A percentile compares a stretch with the other conserved stretches of the same genome.
Conservation (phyloP, 2,888 invertebrate species). For the Rotaria magnacalcarata region DNA sequence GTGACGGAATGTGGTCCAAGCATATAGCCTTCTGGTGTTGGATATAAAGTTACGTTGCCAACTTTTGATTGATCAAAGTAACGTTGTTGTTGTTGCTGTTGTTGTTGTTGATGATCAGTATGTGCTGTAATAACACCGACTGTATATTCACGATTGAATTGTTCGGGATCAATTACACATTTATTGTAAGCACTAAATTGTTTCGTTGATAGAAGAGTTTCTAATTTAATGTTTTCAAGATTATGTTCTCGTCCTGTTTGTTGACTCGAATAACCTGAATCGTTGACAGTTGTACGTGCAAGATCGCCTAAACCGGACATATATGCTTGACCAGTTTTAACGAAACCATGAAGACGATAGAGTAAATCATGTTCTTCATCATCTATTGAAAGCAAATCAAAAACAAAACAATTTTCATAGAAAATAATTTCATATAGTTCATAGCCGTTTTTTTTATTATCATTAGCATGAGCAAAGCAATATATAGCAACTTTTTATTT, state of each 20-base stretch:
- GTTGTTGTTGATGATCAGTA: not conserved
- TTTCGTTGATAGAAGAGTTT: constrained; percentile 1
- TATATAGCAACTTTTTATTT: not conserved
- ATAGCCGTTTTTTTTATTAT: not conserved
- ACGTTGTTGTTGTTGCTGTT: not conserved
- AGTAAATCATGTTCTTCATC: constrained; percentile 25
- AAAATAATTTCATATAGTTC: no score
- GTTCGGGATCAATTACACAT: not conserved
- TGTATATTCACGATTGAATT: constrained; percentile 25
- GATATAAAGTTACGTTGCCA: constrained; percentile 16
- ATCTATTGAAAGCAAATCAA: not conserved
- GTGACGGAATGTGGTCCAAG: constrained; percentile 17
- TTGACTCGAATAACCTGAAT: constrained; percentile 35
- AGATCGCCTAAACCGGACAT: not conserved
- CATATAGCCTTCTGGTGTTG: constrained; percentile 4
- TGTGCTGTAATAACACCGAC: not conserved
- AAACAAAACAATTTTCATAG: not conserved
- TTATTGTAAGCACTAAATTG: not conserved
- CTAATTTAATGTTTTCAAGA: not conserved
- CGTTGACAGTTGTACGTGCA: not conserved
- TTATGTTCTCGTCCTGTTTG: not conserved
- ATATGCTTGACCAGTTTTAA: not conserved
- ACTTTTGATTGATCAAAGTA: not conserved
- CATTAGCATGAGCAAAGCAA: not conserved
- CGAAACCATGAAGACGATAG: constrained; percentile 8